phyloP scores from a whole-genome alignment of 2,888 invertebrate species.

The Lithophane semibrunnea region DNA sequence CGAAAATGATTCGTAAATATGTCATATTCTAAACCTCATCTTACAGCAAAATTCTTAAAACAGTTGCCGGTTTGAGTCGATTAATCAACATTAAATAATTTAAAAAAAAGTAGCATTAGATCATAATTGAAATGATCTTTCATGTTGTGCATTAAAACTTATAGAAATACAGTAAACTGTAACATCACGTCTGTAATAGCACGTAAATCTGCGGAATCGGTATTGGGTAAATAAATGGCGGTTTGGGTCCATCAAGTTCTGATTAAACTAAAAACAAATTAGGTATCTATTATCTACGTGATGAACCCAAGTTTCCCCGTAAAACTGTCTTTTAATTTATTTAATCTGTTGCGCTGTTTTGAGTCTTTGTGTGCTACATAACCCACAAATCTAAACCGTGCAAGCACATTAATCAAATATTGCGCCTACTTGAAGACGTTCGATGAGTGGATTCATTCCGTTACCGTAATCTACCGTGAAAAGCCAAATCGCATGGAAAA shows the following conservation, averaged over 20 bases:
- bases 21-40: too few species aligned
- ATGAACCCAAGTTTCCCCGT: neutral
- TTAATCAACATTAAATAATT: too few species aligned
- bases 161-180: too few species aligned
- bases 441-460: slow-evolving; percentile 16
- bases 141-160: too few species aligned
- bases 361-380: neutral
- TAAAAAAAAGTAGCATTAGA: too few species aligned
- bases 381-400: neutral
- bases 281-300: neutral
- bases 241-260: neutral
- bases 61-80: too few species aligned
- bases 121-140: too few species aligned
- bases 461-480: slow-evolving; percentile 41
- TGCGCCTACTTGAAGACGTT: neutral
- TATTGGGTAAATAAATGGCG: too few species aligned
- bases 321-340: neutral
- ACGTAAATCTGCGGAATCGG: too few species aligned
- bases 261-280: neutral
- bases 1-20: too few species aligned
- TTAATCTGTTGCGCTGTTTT: neutral
- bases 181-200: too few species aligned
- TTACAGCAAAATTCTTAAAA: too few species aligned
- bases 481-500: slow-evolving; percentile 48
- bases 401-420: neutral